Base-by-base conservation (phyloP, 2,113 vertebrate genomes). In the Oncorhynchus tshawytscha region DNA sequence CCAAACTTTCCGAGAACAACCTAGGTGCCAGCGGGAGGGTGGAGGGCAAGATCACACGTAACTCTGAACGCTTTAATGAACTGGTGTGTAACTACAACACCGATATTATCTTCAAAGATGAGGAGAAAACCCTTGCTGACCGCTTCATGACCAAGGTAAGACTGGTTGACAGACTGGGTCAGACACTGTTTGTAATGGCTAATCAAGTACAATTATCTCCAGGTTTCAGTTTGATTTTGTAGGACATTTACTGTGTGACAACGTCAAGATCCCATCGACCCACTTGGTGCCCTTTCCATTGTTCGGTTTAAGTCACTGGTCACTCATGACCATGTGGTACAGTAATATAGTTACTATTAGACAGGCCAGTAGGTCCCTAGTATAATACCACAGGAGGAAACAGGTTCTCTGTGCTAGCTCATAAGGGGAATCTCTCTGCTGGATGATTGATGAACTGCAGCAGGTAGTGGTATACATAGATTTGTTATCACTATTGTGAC, bases 81-180 rank as follows among this genome's bases (percentile, higher is more conserved):
- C 96, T 99, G 70, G 95, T 96, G 84, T 96, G 96, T 91, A 99
- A 99, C 94, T 99, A 98, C 94, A 99, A 99, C 85, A 95, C 97
- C n/a, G 96, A 99, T 92, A 96, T 99, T 90, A 95, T 97, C 88
- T 99, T 99, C 94, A 99, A 99, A 90, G 97, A 99, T 91, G 97
- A 99, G 90, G 97, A 99, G 92, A 96, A 96, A 90, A 98, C 96
- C 34, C 96, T 95, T 54, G 97, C 97, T 2, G 97, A 99, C 89
- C 94, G 97, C 76, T 96, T 99, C 88, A 98, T 98, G 97, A 98
- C 96, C 81, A 96, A 98, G 97, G 97, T 98, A 22, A 62, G 59
- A 62, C 39, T 45, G 2, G 39, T 45, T 45, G 9, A 45, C 8
- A 45, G 9, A 45, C 59, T 62, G 18, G 59, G 6, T 62, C 16